Evolutionary conservation across 2,797 vertebrate genomes (phyloP).

Genomic region (Mus caroli): DNA sequence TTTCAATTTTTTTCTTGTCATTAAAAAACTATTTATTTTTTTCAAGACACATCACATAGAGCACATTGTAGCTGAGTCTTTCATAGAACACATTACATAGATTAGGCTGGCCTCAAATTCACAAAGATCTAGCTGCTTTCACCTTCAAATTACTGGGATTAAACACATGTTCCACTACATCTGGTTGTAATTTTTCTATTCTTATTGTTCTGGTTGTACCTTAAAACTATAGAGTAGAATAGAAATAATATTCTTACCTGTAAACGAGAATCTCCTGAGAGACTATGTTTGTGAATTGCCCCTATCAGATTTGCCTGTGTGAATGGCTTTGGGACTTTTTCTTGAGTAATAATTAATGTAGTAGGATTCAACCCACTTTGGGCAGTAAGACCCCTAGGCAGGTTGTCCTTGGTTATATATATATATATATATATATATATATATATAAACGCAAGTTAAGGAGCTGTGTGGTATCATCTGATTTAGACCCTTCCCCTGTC

Average conservation of each 20-base stretch:
- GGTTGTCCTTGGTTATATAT: neutral
- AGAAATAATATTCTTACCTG: neutral
- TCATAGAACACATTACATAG: neutral
- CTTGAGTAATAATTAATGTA: neutral
- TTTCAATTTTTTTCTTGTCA: neutral
- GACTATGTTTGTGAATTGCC: neutral
- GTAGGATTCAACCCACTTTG: neutral
- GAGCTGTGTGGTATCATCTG: no score
- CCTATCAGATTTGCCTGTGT: neutral
- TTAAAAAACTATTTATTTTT: neutral
- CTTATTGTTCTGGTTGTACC: neutral
- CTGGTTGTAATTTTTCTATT: neutral
- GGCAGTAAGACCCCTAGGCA: neutral
- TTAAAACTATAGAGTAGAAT: neutral
- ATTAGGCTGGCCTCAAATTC: neutral
- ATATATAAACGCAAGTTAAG: neutral
- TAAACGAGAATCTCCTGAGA: neutral
- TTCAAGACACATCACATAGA: neutral
- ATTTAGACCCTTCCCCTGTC: no score
- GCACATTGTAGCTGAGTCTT: neutral
- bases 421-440: no score
- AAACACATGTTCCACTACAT: neutral
- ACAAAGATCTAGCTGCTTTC: neutral
- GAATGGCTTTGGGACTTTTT: neutral
- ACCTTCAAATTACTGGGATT: neutral